phyloP scores from a whole-genome alignment of 2,797 vertebrate species.

The Carcharodon carcharias region DNA sequence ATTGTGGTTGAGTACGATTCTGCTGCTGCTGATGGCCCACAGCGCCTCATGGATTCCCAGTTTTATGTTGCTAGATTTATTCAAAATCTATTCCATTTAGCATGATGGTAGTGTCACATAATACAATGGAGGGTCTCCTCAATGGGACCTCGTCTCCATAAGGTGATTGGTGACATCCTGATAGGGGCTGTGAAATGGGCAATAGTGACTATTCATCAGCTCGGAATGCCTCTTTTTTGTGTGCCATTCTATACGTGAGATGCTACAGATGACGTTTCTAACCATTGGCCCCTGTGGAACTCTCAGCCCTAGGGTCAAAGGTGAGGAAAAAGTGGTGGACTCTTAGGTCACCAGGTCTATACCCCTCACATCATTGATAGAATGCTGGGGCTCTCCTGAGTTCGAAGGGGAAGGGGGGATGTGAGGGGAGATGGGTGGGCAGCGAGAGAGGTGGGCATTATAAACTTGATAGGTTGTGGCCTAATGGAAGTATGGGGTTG shows the following conservation, averaged over 20 bases:
- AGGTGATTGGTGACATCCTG: background rate
- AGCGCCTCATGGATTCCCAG: too few species aligned
- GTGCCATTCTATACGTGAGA: background rate
- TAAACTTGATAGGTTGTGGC: too few species aligned
- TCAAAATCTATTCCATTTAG: too few species aligned
- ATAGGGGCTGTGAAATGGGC: background rate
- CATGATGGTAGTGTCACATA: too few species aligned
- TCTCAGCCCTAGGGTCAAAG: background rate
- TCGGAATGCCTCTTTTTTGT: background rate
- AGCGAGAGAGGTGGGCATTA: too few species aligned
- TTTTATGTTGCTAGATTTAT: too few species aligned
- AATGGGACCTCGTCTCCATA: too few species aligned
- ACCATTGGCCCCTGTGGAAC: background rate
- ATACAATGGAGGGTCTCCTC: too few species aligned
- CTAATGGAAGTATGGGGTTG: background rate
- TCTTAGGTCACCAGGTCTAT: background rate
- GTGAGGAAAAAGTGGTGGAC: background rate
- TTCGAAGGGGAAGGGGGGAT: background rate
- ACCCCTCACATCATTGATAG: background rate
- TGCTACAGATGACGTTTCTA: background rate
- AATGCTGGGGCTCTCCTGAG: background rate
- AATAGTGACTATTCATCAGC: background rate
- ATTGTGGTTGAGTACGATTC: too few species aligned
- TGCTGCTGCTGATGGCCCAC: too few species aligned
- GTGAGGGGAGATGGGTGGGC: too few species aligned